Evolutionary conservation across 2,113 vertebrate genomes (phyloP).

Genomic region (Callorhinus ursinus): DNA sequence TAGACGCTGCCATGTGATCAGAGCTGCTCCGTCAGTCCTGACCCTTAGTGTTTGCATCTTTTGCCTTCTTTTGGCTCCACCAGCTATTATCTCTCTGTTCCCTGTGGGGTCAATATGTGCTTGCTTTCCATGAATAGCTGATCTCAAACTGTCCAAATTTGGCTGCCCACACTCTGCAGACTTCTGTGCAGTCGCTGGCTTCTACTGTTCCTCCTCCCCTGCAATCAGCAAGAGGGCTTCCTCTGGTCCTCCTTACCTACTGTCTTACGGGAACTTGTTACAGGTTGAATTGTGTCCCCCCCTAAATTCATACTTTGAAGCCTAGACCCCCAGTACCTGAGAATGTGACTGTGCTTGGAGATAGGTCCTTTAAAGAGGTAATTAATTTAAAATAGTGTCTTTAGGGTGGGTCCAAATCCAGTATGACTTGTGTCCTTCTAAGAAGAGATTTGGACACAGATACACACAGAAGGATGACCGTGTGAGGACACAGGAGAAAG

Average conservation of each 20-base stretch:
- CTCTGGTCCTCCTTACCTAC: rapidly evolving
- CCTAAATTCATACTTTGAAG: background rate
- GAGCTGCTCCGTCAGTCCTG: background rate
- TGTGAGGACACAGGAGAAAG: background rate
- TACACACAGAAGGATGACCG: too few relatives aligned
- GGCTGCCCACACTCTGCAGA: background rate
- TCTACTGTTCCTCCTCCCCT: background rate
- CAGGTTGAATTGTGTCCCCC: background rate
- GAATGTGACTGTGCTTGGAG: background rate
- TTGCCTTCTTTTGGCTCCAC: background rate
- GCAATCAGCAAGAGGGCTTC: background rate
- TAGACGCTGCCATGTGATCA: background rate
- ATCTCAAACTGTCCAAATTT: background rate
- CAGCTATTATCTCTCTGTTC: background rate
- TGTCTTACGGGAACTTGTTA: background rate
- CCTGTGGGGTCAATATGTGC: too few relatives aligned
- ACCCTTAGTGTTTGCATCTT: background rate
- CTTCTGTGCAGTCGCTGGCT: background rate
- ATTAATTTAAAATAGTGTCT: background rate
- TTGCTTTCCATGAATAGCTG: background rate
- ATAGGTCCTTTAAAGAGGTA: background rate
- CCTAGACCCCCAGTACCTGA: background rate
- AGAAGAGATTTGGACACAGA: background rate
- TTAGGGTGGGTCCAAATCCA: background rate
- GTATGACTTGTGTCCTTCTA: background rate